Base-by-base conservation (phyloP, 1,140 invertebrate genomes). In the Heliconius nattereri region DNA sequence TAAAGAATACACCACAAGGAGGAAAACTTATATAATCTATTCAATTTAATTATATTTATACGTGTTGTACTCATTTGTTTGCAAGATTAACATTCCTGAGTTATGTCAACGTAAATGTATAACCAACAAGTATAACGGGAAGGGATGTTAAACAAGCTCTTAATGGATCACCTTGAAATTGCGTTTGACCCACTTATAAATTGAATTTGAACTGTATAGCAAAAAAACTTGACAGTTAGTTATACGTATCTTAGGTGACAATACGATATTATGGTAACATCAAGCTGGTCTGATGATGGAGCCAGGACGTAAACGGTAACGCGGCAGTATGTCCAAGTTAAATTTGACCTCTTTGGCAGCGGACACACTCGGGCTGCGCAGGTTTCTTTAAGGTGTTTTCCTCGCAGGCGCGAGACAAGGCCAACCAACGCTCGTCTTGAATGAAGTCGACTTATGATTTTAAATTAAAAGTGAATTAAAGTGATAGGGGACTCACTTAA, bases 371-470 rank as follows among this genome's bases (percentile, higher is more conserved):
- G 11, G 26, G 23, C 60, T 2, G 23, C 26, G 23, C 60, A 29
- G 60, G 60, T 66, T 66, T 16, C 60, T 13, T 66, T 66, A 66
- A 23, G 60, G 60, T 66, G 60, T 66, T 66, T 66, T 66, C 60
- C 60, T 66, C 60, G 60, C 57, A 29, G 13, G 26, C 26, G 26
- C 60, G 26, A 29, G 60, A 29, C 60, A 66, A 66, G 60, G 60
- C 19, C 26, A 29, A 26, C 60, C 60, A 16, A 29, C 13, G 60
- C 60, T n/a, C 23, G 11, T 13, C 23, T 66, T 66, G 60, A 66
- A 66, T 29, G 60, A 16, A 66, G 29, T 19, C 60, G 60, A 23
- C n/a, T 57, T 20, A 9, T 23, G 54, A 57, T n/a, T 57, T 57
- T 57, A 40, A 40, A 20, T 52, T n/a, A 57, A 57, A 57, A 57